phyloP scores from a whole-genome alignment of 2,888 invertebrate species.

The Tipula vernalis region DNA sequence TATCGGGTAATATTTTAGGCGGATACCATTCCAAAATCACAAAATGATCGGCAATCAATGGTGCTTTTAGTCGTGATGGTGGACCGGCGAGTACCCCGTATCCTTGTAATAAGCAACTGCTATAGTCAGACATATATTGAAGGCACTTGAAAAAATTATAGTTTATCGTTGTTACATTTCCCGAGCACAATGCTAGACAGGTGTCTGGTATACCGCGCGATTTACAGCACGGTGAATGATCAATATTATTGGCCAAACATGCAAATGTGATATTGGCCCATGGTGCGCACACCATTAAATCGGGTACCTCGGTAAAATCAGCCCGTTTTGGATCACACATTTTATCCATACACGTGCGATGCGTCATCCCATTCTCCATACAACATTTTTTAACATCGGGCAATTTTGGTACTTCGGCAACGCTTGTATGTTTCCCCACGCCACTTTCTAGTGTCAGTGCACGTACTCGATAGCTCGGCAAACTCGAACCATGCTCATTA shows the following conservation, averaged over 20 bases:
- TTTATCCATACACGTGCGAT: conserved; percentile 61
- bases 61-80: conserved; percentile 54
- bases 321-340: conserved; percentile 62
- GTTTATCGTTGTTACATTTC: conserved; percentile 64
- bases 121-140: conserved; percentile 68
- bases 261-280: conserved; percentile 73
- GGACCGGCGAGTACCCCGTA: conserved; percentile 70
- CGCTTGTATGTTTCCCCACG: conserved; percentile 43
- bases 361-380: conserved; percentile 54
- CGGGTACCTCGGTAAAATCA: conserved; percentile 42
- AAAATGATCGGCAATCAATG: conserved; percentile 62
- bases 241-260: conserved; percentile 65
- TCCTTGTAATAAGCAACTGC: conserved; percentile 70
- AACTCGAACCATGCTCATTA: conserved; percentile 62
- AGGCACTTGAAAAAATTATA: conserved; percentile 78
- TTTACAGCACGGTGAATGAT: conserved; percentile 70
- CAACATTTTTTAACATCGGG: conserved; percentile 69
- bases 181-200: conserved; percentile 66
- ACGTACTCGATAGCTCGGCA: conserved; percentile 61
- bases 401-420: conserved; percentile 50
- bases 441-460: conserved; percentile 57
- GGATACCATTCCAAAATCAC: conserved; percentile 67
- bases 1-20: conserved; percentile 56
- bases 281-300: conserved; percentile 80
- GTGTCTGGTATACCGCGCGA: conserved; percentile 59